phyloP scores from a whole-genome alignment of 2,113 vertebrate species.

The Leucopsar rothschildi region DNA sequence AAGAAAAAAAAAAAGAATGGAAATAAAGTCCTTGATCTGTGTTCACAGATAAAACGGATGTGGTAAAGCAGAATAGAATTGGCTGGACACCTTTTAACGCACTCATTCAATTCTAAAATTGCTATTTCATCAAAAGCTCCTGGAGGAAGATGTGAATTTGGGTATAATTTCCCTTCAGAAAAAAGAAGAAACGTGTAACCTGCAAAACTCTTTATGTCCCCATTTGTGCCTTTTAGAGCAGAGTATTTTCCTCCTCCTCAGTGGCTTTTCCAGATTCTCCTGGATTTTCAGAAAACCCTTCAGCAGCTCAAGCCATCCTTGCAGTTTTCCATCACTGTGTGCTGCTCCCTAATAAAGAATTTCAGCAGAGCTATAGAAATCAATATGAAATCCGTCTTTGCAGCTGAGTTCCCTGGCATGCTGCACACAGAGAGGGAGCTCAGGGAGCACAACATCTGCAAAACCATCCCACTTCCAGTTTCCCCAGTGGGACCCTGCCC shows the following conservation, averaged over 20 bases:
- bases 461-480: background rate
- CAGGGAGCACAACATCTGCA: background rate
- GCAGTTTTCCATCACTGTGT: background rate
- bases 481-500: background rate
- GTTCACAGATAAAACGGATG: background rate
- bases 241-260: background rate
- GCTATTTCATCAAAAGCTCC: background rate
- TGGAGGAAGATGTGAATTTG: background rate
- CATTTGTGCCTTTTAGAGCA: background rate
- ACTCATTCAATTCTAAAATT: background rate
- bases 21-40: background rate
- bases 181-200: background rate
- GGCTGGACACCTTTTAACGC: background rate
- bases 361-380: background rate
- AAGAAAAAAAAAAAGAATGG: background rate
- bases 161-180: background rate
- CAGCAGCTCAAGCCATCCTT: background rate
- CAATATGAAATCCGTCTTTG: background rate
- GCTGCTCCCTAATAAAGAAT: background rate
- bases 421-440: rapidly evolving
- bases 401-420: background rate
- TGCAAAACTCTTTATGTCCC: background rate
- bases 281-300: background rate
- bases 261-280: background rate
- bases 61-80: background rate